phyloP scores from a whole-genome alignment of 2,113 vertebrate genomes.

The Ellobius talpinus region DNA sequence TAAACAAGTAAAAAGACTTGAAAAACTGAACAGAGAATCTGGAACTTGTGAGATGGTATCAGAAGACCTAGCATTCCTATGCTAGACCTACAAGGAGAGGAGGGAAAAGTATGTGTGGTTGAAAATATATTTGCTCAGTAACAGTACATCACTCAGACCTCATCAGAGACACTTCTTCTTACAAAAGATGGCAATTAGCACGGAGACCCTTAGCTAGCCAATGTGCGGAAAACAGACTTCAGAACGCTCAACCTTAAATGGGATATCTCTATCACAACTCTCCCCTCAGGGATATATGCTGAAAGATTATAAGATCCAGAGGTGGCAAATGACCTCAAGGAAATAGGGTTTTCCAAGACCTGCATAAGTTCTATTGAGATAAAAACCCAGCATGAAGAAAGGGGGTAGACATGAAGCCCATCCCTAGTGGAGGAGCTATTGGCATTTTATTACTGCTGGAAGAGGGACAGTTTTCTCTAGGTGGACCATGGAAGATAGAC shows the following conservation, averaged over 20 bases:
- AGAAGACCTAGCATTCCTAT: background rate
- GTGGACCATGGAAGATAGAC: background rate
- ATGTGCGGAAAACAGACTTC: background rate
- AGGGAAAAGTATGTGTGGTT: background rate
- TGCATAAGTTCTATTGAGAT: background rate
- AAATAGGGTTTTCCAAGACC: background rate
- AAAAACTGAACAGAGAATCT: background rate
- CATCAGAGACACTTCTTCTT: background rate
- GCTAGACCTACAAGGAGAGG: background rate
- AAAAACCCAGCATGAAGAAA: background rate
- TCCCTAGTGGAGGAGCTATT: background rate
- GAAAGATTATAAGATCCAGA: background rate
- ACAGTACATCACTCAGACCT: slow-evolving; percentile 22
- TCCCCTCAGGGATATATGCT: background rate
- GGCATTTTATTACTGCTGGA: background rate
- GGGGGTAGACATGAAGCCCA: background rate
- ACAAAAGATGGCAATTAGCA: background rate
- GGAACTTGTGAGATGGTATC: background rate
- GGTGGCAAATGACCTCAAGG: background rate
- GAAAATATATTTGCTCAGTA: slow-evolving; percentile 63
- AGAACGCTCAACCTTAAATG: background rate
- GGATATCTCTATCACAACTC: background rate
- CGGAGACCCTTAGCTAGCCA: background rate
- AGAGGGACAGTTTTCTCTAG: background rate
- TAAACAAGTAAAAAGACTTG: background rate